Evolutionary conservation across 2,888 invertebrate genomes (phyloP).

Genomic region (Drosophila mimica): DNA sequence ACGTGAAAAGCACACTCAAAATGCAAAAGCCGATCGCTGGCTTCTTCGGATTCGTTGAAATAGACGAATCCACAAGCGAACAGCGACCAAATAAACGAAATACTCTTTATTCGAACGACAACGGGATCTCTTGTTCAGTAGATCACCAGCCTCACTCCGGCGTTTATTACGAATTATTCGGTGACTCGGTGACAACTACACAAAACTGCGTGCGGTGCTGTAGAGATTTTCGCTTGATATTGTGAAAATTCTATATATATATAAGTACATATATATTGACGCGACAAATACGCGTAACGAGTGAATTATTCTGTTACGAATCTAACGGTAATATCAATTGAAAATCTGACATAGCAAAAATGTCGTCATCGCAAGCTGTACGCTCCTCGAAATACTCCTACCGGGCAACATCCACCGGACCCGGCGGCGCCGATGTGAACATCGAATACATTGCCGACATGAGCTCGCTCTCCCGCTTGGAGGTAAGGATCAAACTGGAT

Average conservation of each 20-base stretch:
- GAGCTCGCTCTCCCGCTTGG: conserved; percentile 96
- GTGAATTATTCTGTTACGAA: conserved; percentile 32
- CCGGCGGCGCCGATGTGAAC: conserved; percentile 94
- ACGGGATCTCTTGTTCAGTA: conserved; percentile 86
- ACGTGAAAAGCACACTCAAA: conserved; percentile 26
- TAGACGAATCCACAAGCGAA: conserved; percentile 77
- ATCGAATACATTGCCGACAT: conserved; percentile 97
- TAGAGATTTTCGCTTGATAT: conserved; percentile 72
- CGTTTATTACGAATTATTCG: conserved; percentile 85
- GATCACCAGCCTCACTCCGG: conserved; percentile 86
- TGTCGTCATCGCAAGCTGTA: conserved; percentile 91
- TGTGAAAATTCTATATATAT: conserved; percentile 17
- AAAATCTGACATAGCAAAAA: conserved; percentile 83
- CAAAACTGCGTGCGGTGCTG: conserved; percentile 81
- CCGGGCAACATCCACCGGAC: conserved; percentile 94
- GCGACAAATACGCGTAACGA: conserved; percentile 64
- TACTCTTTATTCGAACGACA: conserved; percentile 86
- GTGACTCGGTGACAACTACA: conserved; percentile 86
- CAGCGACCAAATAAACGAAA: conserved; percentile 83
- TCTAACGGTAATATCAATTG: conserved; percentile 44
- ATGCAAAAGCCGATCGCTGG: conserved; percentile 38
- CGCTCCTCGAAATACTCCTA: conserved; percentile 97
- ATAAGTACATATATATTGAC: conserved; percentile 17
- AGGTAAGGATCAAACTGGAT: conserved; percentile 88
- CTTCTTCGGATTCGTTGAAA: conserved; percentile 61